Conservation (phyloP, 2,888 invertebrate genomes). For the Caenorhabditis wallacei region DNA sequence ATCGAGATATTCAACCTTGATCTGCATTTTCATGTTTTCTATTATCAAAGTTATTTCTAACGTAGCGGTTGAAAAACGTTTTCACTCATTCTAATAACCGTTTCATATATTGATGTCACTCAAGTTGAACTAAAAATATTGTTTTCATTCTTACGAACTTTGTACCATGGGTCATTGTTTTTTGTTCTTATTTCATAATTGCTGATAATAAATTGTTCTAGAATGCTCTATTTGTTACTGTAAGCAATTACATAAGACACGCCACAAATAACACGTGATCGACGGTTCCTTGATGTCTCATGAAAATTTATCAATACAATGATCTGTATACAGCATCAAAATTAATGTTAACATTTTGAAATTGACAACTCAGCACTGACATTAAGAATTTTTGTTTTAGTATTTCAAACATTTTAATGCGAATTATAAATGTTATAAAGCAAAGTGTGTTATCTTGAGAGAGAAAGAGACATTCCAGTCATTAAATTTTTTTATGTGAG, state of each 20-base stretch:
- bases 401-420: too few species aligned
- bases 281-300: not conserved
- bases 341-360: too few species aligned
- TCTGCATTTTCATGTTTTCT: not conserved
- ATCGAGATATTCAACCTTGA: too few species aligned
- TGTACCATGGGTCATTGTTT: not conserved
- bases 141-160: not conserved
- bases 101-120: constrained; percentile 1
- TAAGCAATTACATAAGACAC: not conserved
- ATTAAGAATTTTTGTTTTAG: too few species aligned
- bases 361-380: too few species aligned
- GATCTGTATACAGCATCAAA: too few species aligned
- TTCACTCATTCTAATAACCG: constrained; percentile 10
- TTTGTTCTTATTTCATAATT: not conserved
- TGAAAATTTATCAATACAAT: too few species aligned
- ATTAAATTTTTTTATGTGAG: too few species aligned
- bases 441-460: too few species aligned
- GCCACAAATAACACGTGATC: not conserved
- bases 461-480: too few species aligned
- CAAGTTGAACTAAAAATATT: not conserved
- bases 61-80: not conserved
- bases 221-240: not conserved
- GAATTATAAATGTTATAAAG: too few species aligned
- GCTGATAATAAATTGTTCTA: not conserved
- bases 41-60: not conserved